Percentiles rank a stretch among this genome's conserved stretches.
phyloP scores from a whole-genome alignment of 2,888 invertebrate species.

The Sesia apiformis region DNA sequence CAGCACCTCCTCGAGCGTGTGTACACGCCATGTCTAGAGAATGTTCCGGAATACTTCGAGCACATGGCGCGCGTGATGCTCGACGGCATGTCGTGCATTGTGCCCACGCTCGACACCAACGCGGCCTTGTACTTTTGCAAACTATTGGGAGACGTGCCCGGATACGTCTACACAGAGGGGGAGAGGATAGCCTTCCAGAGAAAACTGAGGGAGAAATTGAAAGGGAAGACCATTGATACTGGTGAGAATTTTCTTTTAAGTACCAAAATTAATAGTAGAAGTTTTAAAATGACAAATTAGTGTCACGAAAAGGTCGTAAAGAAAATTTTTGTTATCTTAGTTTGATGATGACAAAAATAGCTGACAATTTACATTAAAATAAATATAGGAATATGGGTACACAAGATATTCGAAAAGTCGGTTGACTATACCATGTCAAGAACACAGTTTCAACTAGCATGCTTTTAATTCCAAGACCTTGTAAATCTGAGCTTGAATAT shows the following conservation, averaged over 20 bases:
- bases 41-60: slow-evolving; percentile 77
- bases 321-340: too few species aligned
- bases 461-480: too few species aligned
- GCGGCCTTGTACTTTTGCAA: slow-evolving; percentile 71
- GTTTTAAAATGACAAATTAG: too few species aligned
- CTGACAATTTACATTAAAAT: too few species aligned
- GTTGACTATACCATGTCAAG: too few species aligned
- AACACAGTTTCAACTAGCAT: too few species aligned
- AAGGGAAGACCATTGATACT: slow-evolving; percentile 34
- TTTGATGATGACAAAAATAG: background rate
- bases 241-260: slow-evolving; percentile 22
- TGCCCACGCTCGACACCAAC: slow-evolving; percentile 73
- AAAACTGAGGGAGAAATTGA: slow-evolving; percentile 28
- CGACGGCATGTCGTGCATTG: slow-evolving; percentile 80
- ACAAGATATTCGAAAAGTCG: too few species aligned
- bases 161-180: slow-evolving; percentile 62
- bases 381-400: too few species aligned
- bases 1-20: slow-evolving; percentile 73
- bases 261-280: too few species aligned
- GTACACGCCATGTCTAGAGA: slow-evolving; percentile 75
- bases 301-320: too few species aligned
- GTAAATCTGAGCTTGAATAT: too few species aligned
- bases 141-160: slow-evolving; percentile 71
- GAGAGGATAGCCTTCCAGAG: slow-evolving; percentile 38
- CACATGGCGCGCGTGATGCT: slow-evolving; percentile 78